Evolutionary conservation across 2,888 invertebrate genomes (phyloP).

Genomic region (Euclidia mi): DNA sequence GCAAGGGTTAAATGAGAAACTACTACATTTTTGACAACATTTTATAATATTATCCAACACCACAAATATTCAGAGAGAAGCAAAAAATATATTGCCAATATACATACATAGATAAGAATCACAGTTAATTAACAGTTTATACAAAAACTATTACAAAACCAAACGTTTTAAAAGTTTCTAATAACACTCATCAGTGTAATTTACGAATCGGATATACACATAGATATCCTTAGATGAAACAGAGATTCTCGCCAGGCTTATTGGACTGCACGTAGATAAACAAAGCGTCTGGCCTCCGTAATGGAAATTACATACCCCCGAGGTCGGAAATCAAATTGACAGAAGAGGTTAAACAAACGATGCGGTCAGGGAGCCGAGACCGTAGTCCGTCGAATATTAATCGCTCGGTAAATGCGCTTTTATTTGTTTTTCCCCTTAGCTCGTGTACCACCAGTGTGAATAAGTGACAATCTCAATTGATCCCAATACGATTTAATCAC

Average conservation of each 20-base stretch:
- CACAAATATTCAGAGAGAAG: no score
- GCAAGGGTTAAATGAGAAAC: no score
- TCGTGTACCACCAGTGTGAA: constrained; percentile 57
- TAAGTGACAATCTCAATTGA: constrained; percentile 58
- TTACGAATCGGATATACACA: constrained; percentile 36
- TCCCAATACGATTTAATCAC: constrained; percentile 41
- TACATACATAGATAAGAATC: no score
- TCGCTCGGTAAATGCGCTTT: constrained; percentile 87
- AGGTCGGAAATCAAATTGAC: constrained; percentile 89
- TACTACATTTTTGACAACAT: no score
- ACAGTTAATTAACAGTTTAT: no score
- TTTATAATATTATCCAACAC: no score
- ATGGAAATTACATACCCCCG: constrained; percentile 89
- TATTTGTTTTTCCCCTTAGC: constrained; percentile 82
- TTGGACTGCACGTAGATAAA: constrained; percentile 81
- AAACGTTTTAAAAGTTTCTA: neutral
- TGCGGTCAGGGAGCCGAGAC: constrained; percentile 83
- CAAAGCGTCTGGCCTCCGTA: constrained; percentile 83
- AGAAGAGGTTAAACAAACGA: constrained; percentile 90
- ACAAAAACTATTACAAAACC: no score
- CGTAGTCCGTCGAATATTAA: constrained; percentile 85
- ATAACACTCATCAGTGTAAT: constrained; percentile 16
- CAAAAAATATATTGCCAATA: no score
- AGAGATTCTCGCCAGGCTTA: constrained; percentile 72
- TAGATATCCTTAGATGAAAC: constrained; percentile 70